phyloP scores from a whole-genome alignment of 2,113 vertebrate genomes.

The Myotis lucifugus region DNA sequence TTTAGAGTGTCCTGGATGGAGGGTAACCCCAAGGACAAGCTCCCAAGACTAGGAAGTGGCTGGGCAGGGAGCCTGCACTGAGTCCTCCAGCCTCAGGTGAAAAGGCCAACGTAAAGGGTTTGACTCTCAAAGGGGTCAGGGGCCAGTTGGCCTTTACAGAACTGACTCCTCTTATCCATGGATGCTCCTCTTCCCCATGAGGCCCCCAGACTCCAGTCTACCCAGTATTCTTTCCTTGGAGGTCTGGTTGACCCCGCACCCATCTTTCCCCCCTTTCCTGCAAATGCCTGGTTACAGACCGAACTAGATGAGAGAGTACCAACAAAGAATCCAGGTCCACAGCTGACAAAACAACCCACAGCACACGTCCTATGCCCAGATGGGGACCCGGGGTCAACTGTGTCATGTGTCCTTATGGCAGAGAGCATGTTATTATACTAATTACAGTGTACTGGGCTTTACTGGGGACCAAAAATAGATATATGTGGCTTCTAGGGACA shows the following conservation, averaged over 20 bases:
- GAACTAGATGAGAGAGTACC: slow-evolving; percentile 30
- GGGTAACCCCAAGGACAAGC: not conserved
- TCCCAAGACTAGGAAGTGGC: not conserved
- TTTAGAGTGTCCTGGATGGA: not conserved
- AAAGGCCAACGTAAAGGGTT: not conserved
- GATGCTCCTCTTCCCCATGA: no score
- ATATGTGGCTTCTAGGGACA: slow-evolving; percentile 62
- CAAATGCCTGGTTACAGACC: slow-evolving; percentile 28
- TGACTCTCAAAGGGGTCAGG: not conserved
- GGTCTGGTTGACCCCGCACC: not conserved
- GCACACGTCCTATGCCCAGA: slow-evolving; percentile 57
- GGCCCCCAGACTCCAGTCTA: not conserved
- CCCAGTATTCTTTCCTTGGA: not conserved
- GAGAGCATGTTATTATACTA: slow-evolving; percentile 65
- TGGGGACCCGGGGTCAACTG: slow-evolving; percentile 10
- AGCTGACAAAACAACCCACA: slow-evolving; percentile 73
- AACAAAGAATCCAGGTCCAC: not conserved
- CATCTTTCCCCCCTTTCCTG: slow-evolving; percentile 16
- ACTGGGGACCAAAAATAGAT: slow-evolving; percentile 67
- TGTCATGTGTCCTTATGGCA: slow-evolving; percentile 62
- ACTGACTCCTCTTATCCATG: not conserved
- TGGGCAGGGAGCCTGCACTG: not conserved
- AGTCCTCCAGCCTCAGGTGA: not conserved
- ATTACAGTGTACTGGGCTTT: slow-evolving; percentile 67
- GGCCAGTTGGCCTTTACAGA: not conserved